phyloP scores from a whole-genome alignment of 2,113 vertebrate genomes.

The Hassar affinis region DNA sequence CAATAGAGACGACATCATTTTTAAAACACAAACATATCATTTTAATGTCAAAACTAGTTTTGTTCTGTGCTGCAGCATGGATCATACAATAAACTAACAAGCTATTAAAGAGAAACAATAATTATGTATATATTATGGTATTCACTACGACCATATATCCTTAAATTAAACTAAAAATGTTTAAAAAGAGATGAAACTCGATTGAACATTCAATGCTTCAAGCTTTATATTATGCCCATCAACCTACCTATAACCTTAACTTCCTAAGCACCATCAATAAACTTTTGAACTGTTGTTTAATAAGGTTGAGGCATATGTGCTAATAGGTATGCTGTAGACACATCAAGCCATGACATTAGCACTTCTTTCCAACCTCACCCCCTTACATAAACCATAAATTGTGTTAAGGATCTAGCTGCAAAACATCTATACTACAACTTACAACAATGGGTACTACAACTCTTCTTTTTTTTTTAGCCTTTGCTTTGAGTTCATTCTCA shows the following conservation, averaged over 20 bases:
- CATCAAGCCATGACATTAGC: not conserved
- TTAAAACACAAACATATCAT: not conserved
- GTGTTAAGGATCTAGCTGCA: not conserved
- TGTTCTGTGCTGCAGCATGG: not conserved
- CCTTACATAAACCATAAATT: not conserved
- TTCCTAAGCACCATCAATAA: not conserved
- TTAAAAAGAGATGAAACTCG: not conserved
- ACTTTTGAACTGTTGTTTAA: too few species aligned
- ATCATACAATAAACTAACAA: not conserved
- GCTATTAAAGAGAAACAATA: not conserved
- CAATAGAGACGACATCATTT: constrained; percentile 4
- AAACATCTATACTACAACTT: not conserved
- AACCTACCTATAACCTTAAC: not conserved
- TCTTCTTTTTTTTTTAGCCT: not conserved
- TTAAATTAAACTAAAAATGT: not conserved
- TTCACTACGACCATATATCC: not conserved
- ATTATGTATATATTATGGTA: not conserved
- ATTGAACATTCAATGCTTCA: not conserved
- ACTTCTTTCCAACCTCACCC: not conserved
- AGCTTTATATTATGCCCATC: not conserved
- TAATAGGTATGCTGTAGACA: not conserved
- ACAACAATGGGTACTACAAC: too few species aligned
- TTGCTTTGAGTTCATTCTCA: not conserved
- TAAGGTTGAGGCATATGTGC: not conserved
- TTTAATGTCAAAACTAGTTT: not conserved